Percentiles rank a stretch among this genome's conserved stretches.
Evolutionary conservation across 2,113 vertebrate genomes (phyloP).

Genomic region (Cepphus grylle): DNA sequence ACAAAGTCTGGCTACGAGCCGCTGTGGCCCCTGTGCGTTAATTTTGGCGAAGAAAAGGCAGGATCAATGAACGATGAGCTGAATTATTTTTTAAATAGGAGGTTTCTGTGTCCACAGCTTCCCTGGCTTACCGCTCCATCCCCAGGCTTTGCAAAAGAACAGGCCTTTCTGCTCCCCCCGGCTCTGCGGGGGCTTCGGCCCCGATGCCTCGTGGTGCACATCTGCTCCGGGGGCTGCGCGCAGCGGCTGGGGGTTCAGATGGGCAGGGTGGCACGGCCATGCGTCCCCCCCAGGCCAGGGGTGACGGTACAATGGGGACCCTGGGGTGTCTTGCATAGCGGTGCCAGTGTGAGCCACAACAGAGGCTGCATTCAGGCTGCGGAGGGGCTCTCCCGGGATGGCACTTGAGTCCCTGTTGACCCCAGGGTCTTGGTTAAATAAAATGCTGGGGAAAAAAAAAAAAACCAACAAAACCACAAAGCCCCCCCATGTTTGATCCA

Average conservation of each 20-base stretch:
- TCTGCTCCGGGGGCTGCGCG: accelerated
- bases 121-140: background rate
- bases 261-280: background rate
- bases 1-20: background rate
- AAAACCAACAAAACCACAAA: background rate
- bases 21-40: accelerated
- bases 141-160: background rate
- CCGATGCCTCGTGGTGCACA: accelerated
- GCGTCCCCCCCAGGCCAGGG: background rate
- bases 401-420: background rate
- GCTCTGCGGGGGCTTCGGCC: accelerated
- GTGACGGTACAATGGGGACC: background rate
- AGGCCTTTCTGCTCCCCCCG: background rate
- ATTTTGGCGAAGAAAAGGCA: background rate
- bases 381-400: background rate
- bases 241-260: background rate
- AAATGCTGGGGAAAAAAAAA: background rate
- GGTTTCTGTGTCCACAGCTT: background rate
- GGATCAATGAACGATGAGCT: background rate
- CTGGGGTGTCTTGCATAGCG: background rate
- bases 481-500: background rate
- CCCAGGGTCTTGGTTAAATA: background rate
- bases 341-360: background rate
- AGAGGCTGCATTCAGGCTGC: constrained; percentile 5
- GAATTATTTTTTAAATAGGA: background rate